Evolutionary conservation across 1,140 invertebrate genomes (phyloP).

Genomic region (Phortica variegata): DNA sequence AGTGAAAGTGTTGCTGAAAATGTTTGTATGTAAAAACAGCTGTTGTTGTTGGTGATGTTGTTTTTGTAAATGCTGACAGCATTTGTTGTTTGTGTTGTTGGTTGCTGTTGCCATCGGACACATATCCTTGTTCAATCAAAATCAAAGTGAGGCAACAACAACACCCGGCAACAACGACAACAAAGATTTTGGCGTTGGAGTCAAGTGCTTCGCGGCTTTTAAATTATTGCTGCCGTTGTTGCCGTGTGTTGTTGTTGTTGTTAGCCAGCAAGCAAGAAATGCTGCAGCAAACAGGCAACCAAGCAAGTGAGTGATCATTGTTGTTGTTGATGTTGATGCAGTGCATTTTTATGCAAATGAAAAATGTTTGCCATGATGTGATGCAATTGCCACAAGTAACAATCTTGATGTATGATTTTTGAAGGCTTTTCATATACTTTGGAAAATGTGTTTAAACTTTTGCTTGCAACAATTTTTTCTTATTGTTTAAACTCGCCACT

Average conservation of each 20-base stretch:
- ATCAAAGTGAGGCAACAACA: slow-evolving; percentile 48
- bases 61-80: slow-evolving; percentile 16
- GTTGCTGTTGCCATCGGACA: slow-evolving; percentile 37
- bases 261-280: too few relatives aligned
- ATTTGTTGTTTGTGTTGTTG: slow-evolving; percentile 20
- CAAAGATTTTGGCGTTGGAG: slow-evolving; percentile 24
- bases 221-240: slow-evolving; percentile 32
- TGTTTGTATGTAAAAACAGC: slow-evolving; percentile 39
- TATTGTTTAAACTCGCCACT: slow-evolving; percentile 16
- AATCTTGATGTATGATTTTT: slow-evolving; percentile 51
- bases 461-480: slow-evolving; percentile 1
- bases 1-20: slow-evolving; percentile 53
- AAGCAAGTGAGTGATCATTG: slow-evolving; percentile 35
- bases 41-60: slow-evolving; percentile 26
- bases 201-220: slow-evolving; percentile 52
- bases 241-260: background rate
- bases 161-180: slow-evolving; percentile 18
- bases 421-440: too few relatives aligned
- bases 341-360: slow-evolving; percentile 54
- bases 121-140: slow-evolving; percentile 56
- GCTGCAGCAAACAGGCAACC: slow-evolving; percentile 35
- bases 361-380: slow-evolving; percentile 55
- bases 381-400: slow-evolving; percentile 53
- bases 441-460: too few relatives aligned
- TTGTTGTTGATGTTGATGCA: slow-evolving; percentile 48